Conservation (phyloP, 2,797 vertebrate species). For the Poecilia gillii region DNA sequence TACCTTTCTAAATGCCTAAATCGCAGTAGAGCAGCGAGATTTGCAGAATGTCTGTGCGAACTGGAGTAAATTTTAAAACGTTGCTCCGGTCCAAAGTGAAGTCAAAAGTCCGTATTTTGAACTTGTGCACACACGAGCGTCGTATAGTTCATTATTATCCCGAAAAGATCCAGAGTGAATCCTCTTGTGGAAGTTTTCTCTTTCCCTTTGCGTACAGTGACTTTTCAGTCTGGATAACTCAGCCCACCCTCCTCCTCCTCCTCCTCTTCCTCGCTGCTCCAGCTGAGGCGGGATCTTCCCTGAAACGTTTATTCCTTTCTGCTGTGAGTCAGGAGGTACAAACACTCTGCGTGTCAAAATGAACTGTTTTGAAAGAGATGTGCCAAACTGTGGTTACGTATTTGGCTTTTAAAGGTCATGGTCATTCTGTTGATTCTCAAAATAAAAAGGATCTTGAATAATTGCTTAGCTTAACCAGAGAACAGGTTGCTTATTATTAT, state of each 20-base stretch:
- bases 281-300: conserved; percentile 49
- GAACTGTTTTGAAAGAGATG: background rate
- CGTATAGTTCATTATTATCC: background rate
- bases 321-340: conserved; percentile 27
- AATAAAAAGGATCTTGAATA: background rate
- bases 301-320: conserved; percentile 8
- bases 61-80: background rate
- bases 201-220: conserved; percentile 18
- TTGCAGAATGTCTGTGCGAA: background rate
- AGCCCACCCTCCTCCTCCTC: conserved; percentile 20
- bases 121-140: background rate
- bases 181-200: conserved; percentile 4
- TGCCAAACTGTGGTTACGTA: background rate
- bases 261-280: conserved; percentile 6
- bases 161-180: conserved; percentile 3
- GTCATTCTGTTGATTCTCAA: background rate
- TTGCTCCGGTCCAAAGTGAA: background rate
- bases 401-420: conserved; percentile 2
- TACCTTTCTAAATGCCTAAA: conserved; percentile 52
- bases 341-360: background rate
- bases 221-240: conserved; percentile 13
- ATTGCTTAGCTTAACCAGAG: background rate
- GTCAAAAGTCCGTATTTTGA: conserved; percentile 17
- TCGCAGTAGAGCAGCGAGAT: conserved; percentile 3
- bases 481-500: background rate